Conservation (phyloP, 2,888 invertebrate genomes). For the Coleophora deauratella region DNA sequence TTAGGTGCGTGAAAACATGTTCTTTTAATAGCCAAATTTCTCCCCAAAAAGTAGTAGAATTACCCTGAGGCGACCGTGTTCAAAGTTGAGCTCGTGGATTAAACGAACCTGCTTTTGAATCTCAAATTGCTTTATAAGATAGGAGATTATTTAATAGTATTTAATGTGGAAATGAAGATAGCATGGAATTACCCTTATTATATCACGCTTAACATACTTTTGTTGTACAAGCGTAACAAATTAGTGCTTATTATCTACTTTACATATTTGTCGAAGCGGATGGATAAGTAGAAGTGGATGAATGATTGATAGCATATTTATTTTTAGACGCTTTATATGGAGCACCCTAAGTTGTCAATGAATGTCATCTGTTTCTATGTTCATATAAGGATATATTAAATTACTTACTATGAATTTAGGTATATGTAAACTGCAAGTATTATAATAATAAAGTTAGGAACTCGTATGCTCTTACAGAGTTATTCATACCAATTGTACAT, state of each 20-base stretch:
- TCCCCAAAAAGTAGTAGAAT: conserved; percentile 18
- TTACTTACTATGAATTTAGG: no score
- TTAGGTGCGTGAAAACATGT: conserved; percentile 60
- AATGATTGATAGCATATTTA: no score
- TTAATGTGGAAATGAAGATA: conserved; percentile 33
- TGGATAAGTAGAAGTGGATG: conserved; percentile 22
- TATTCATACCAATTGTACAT: no score
- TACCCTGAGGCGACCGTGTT: conserved; percentile 14
- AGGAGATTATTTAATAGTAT: conserved; percentile 26
- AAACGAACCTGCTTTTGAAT: conserved; percentile 23
- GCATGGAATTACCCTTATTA: conserved; percentile 27
- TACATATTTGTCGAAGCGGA: conserved; percentile 23
- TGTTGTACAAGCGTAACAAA: conserved; percentile 21
- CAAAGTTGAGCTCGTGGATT: conserved; percentile 8
- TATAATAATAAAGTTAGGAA: no score
- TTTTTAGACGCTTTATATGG: no score
- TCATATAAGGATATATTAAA: no score
- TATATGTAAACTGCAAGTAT: no score
- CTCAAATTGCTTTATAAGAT: conserved; percentile 21
- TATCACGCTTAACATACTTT: conserved; percentile 31
- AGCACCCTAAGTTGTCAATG: no score
- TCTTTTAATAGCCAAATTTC: conserved; percentile 54
- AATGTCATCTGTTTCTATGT: no score
- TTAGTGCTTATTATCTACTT: conserved; percentile 20
- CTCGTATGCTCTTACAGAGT: no score